A percentile compares a stretch with the other conserved stretches of the same genome.
Evolutionary conservation across 1,140 invertebrate species (phyloP).

Genomic region (Macrostomum lignano): DNA sequence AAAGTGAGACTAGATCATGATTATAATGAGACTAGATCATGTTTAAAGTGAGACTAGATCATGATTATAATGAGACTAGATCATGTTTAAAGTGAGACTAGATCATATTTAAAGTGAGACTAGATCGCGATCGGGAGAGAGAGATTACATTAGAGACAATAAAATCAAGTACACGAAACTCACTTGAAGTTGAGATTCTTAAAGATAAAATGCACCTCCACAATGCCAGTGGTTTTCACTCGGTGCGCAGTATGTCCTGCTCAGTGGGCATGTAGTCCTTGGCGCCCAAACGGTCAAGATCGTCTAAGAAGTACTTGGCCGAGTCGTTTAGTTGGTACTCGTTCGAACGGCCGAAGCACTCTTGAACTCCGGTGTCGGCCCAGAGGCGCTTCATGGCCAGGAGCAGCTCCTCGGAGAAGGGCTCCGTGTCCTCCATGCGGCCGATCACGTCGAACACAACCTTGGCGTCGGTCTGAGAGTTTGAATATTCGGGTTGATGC

Average conservation of each 20-base stretch:
- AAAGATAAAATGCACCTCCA: conserved; percentile 97
- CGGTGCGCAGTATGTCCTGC: conserved; percentile 93
- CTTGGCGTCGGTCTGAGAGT: conserved; percentile 88
- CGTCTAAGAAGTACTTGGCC: conserved; percentile 61
- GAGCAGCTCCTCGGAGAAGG: conserved; percentile 86
- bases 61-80: no score
- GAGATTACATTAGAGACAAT: no score
- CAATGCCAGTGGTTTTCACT: conserved; percentile 98
- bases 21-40: no score
- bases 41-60: no score
- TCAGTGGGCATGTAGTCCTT: conserved; percentile 92
- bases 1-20: no score
- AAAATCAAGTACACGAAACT: conserved; percentile 11
- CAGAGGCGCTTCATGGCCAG: conserved; percentile 88
- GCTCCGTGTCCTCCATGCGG: conserved; percentile 96
- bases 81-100: no score
- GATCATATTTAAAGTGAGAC: no score
- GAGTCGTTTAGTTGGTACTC: conserved; percentile 88
- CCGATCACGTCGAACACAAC: conserved; percentile 98
- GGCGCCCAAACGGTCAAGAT: conserved; percentile 71
- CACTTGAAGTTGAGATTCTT: conserved; percentile 99
- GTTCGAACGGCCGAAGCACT: conserved; percentile 46
- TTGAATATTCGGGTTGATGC: no score
- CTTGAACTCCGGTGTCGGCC: conserved; percentile 57
- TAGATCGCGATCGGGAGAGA: no score